phyloP scores from a whole-genome alignment of 2,113 vertebrate genomes.

The Sardina pilchardus region DNA sequence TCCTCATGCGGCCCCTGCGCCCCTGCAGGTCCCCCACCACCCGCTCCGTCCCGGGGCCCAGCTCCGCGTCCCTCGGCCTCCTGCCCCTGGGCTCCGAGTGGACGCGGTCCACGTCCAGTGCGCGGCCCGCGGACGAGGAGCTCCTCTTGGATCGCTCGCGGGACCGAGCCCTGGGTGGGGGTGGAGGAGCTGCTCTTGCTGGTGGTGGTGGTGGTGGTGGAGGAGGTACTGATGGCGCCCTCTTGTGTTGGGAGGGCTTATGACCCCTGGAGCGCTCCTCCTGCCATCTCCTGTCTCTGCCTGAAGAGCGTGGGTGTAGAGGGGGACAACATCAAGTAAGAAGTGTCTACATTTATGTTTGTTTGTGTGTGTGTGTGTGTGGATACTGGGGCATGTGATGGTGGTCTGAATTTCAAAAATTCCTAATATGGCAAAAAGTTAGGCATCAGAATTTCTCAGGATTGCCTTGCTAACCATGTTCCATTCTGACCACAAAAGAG shows the following conservation, averaged over 20 bases:
- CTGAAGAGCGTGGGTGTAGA: constrained; percentile 56
- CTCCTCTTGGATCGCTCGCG: constrained; percentile 62
- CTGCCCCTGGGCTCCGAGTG: constrained; percentile 22
- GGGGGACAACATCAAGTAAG: constrained; percentile 16
- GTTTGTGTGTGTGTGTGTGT: background rate
- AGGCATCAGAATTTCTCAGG: too few species aligned
- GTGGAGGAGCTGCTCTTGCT: constrained; percentile 50
- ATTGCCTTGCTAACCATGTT: too few species aligned
- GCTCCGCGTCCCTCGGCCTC: constrained; percentile 52
- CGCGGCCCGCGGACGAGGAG: constrained; percentile 51
- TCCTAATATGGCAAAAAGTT: too few species aligned
- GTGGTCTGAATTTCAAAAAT: too few species aligned
- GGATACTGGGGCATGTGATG: too few species aligned
- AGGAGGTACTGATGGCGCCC: constrained; percentile 47
- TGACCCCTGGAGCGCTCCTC: constrained; percentile 54
- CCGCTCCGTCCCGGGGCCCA: constrained; percentile 75
- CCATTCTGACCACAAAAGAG: too few species aligned
- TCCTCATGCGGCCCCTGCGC: constrained; percentile 76
- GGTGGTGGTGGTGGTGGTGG: constrained; percentile 43
- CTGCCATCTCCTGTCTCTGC: constrained; percentile 60
- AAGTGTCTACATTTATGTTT: background rate
- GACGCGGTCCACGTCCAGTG: constrained; percentile 81
- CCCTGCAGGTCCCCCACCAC: constrained; percentile 72
- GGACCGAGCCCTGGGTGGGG: constrained; percentile 52
- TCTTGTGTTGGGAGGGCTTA: constrained; percentile 54